Evolutionary conservation across 1,140 invertebrate species (phyloP).

Genomic region (Cyrtorhinus lividipennis): DNA sequence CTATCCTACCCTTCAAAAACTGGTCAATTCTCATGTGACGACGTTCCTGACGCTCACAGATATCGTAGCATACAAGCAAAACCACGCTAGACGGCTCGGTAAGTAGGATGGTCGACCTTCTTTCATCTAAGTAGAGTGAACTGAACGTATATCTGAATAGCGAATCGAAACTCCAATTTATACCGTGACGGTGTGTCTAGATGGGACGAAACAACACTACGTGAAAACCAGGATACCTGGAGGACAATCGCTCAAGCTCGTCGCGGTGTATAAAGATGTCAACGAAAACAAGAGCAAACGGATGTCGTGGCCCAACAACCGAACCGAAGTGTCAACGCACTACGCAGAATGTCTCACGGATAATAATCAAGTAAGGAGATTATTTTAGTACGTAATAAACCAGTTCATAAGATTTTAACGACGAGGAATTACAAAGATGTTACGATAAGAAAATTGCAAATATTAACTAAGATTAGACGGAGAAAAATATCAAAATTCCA

Average conservation of each 20-base stretch:
- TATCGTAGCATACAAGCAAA: constrained; percentile 23
- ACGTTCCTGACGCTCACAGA: constrained; percentile 30
- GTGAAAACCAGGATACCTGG: constrained; percentile 34
- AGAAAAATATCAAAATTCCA: too few species aligned
- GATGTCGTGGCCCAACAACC: constrained; percentile 23
- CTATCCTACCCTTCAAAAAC: constrained; percentile 29
- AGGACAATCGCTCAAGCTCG: constrained; percentile 33
- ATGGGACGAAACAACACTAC: constrained; percentile 29
- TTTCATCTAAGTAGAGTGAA: too few species aligned
- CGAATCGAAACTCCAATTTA: too few species aligned
- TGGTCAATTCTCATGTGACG: constrained; percentile 31
- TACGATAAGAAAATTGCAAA: too few species aligned
- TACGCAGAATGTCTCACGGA: constrained; percentile 34
- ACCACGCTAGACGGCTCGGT: constrained; percentile 22
- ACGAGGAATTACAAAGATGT: too few species aligned
- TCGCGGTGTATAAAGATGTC: constrained; percentile 37
- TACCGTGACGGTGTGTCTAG: constrained; percentile 19
- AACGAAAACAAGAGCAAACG: constrained; percentile 26
- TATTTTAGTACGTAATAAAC: not conserved
- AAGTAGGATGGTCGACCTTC: not conserved
- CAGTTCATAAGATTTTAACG: too few species aligned
- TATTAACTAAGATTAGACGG: too few species aligned
- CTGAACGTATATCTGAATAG: too few species aligned
- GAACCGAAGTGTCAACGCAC: constrained; percentile 28
- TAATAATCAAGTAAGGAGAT: constrained; percentile 23